A percentile compares a stretch with the other conserved stretches of the same genome.
These are phyloP conservation scores for Hiodon tergisus DNA, from an alignment of 2,113 vertebrate species.

Conservation along the genomic window DNA sequence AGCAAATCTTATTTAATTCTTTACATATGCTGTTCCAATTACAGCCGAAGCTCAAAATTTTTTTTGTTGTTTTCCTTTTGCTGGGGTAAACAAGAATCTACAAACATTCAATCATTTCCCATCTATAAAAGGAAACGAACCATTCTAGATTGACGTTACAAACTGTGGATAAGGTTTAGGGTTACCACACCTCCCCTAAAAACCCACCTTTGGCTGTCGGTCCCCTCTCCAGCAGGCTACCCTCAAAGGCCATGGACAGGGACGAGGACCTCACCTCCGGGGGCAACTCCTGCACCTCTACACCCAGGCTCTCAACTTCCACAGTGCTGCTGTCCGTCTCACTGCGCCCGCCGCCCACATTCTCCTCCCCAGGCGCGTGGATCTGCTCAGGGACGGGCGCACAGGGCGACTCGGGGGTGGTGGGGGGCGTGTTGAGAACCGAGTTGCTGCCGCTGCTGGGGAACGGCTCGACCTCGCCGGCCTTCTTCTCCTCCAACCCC, in stretches of 20 bases:
- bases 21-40: too few species aligned
- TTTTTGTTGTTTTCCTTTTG: too few species aligned
- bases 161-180: too few species aligned
- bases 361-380: constrained; percentile 67
- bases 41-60: too few species aligned
- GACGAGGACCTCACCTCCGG: constrained; percentile 74
- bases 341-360: constrained; percentile 78
- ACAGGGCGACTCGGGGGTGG: constrained; percentile 80
- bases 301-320: constrained; percentile 88
- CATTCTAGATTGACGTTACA: too few species aligned
- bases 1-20: too few species aligned
- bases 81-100: too few species aligned
- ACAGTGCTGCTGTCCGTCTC: constrained; percentile 94
- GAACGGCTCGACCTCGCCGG: constrained; percentile 59
- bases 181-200: too few species aligned
- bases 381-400: constrained; percentile 51
- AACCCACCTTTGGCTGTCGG: constrained; percentile 79
- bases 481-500: constrained; percentile 48
- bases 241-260: constrained; percentile 77
- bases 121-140: too few species aligned
- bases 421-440: constrained; percentile 90
- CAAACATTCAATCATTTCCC: too few species aligned
- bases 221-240: constrained; percentile 75
- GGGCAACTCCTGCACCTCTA: constrained; percentile 83
- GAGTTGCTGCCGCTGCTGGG: constrained; percentile 93